phyloP scores from a whole-genome alignment of 92 coral and sea anemone species.

The Umimayanthus chanpuru region DNA sequence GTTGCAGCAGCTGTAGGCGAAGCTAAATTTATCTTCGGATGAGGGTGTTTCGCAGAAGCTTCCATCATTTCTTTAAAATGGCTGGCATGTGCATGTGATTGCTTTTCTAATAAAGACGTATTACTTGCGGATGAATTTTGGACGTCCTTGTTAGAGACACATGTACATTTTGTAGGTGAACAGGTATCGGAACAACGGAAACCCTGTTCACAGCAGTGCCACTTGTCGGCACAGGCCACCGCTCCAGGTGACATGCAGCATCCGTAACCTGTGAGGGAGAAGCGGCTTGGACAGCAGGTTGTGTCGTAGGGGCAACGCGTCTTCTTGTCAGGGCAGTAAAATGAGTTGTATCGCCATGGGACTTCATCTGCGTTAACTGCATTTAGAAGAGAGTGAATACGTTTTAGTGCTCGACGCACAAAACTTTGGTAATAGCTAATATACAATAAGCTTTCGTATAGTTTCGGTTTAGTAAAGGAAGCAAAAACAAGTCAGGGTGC shows the following conservation, averaged over 20 bases:
- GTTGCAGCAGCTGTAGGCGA: conserved; percentile 2
- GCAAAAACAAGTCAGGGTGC: no score
- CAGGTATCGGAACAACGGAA: conserved; percentile 72
- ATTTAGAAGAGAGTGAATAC: neutral
- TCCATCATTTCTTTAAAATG: conserved; percentile 35
- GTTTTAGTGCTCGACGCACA: neutral
- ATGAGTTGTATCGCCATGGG: conserved; percentile 22
- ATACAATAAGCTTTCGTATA: no score
- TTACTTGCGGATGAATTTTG: neutral
- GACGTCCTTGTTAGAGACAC: conserved; percentile 34
- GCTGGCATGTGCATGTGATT: neutral
- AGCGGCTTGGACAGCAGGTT: conserved; percentile 77
- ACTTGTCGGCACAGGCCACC: conserved; percentile 72
- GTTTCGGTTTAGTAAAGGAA: no score
- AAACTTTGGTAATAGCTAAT: neutral
- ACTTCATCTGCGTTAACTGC: conserved; percentile 1
- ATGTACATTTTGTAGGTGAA: conserved; percentile 66
- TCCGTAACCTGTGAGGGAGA: conserved; percentile 84
- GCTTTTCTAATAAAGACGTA: neutral
- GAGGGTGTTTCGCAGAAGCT: neutral
- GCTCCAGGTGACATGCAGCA: conserved; percentile 81
- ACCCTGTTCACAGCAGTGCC: conserved; percentile 90
- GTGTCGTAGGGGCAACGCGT: conserved; percentile 83
- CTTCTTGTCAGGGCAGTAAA: conserved; percentile 71
- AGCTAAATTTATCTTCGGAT: no score